Conservation (phyloP, 1,140 invertebrate species). For the Chrysopa pallens region DNA sequence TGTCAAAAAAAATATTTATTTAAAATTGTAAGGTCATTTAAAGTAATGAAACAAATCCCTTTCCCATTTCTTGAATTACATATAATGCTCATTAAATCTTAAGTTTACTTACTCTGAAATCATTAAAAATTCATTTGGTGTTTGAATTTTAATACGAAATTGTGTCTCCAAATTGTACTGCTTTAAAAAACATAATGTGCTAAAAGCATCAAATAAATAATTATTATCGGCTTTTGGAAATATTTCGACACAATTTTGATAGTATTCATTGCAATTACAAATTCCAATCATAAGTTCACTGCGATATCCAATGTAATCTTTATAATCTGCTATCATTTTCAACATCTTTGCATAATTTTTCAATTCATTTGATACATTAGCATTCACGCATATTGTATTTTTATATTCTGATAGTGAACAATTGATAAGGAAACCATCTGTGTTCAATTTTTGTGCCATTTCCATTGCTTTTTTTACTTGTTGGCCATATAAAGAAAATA, state of each 20-base stretch:
- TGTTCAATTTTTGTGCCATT: conserved; percentile 37
- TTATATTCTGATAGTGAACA: conserved; percentile 37
- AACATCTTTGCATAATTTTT: conserved; percentile 40
- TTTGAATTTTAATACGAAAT: conserved; percentile 40
- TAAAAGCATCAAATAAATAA: conserved; percentile 44
- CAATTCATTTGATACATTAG: conserved; percentile 33
- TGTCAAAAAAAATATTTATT: conserved; percentile 11
- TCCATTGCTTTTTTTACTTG: conserved; percentile 46
- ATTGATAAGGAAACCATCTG: conserved; percentile 42
- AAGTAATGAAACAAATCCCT: too few species aligned
- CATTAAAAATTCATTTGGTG: conserved; percentile 34
- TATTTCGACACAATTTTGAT: conserved; percentile 2
- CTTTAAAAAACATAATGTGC: conserved; percentile 41
- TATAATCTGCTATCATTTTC: conserved; percentile 40
- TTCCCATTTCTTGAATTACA: too few species aligned
- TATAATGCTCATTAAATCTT: too few species aligned
- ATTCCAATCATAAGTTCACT: conserved; percentile 37
- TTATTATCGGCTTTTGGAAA: conserved; percentile 6
- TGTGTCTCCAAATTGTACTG: conserved; percentile 38
- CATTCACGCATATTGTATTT: conserved; percentile 35
- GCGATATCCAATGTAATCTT: conserved; percentile 40
- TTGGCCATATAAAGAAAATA: conserved; percentile 36
- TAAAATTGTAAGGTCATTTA: too few species aligned
- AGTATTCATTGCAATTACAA: not conserved
- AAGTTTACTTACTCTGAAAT: conserved; percentile 23